Evolutionary conservation across 2,888 invertebrate species (phyloP).

Genomic region (Morinoia aosen): DNA sequence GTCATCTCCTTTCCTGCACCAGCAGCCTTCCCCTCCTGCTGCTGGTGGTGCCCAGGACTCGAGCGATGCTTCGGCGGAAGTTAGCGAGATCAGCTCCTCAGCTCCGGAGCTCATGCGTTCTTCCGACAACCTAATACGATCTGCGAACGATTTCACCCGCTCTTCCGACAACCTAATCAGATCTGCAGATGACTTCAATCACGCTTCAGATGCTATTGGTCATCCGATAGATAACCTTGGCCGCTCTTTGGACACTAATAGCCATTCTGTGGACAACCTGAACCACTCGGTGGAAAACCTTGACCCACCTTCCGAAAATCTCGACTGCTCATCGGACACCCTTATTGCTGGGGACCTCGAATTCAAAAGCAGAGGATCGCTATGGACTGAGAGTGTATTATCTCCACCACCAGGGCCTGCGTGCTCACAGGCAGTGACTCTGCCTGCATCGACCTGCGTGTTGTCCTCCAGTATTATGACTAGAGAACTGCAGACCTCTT

Average conservation of each 20-base stretch:
- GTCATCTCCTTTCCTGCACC: neutral
- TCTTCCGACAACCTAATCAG: neutral
- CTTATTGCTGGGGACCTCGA: neutral
- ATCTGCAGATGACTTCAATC: neutral
- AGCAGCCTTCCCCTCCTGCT: neutral
- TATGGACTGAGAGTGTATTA: neutral
- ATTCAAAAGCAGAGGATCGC: neutral
- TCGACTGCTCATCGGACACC: too few species aligned
- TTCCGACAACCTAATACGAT: neutral
- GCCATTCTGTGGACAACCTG: neutral
- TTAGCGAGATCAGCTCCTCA: neutral
- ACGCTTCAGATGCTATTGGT: neutral
- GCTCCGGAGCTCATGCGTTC: neutral
- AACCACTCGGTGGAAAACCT: neutral
- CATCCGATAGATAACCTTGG: neutral
- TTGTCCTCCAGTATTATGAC: neutral
- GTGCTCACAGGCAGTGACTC: neutral
- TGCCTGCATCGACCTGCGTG: neutral
- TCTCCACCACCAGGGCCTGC: neutral
- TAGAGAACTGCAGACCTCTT: neutral
- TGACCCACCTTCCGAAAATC: too few species aligned
- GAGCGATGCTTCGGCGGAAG: neutral
- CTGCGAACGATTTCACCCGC: neutral
- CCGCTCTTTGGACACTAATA: neutral
- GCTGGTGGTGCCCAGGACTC: constrained; percentile 15